Evolutionary conservation across 2,797 vertebrate species (phyloP), one percentile per base, ranked within the genome.

Genomic region (Morus bassanus): DNA sequence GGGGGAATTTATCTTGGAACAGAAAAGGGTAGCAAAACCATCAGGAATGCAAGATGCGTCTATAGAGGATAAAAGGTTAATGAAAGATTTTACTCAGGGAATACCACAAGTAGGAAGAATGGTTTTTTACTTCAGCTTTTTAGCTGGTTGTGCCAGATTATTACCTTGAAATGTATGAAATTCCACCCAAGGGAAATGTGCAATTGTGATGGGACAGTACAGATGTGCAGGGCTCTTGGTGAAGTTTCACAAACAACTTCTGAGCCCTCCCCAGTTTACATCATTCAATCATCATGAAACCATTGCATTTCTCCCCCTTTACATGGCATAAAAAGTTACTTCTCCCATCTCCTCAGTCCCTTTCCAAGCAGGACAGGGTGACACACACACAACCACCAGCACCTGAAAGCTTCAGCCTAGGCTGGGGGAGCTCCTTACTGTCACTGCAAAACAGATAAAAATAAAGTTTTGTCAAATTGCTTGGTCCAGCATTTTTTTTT

Each of bases 231-330:
- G 33, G 31, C 50, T 73, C 60, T 39, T 27, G 23, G 51, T 84
- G 10, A 39, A 31, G 23, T 27, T 46, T 11, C 74, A 67, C 31
- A 18, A 18, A 4, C 1, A 0, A 24, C 13, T 30, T 13, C 63
- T 13, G 27, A 80, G 70, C 64, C 25, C 27, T 63, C 48, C 53
- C 6, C 57, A 51, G 1, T 1, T 56, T 22, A 33, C 56, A 46
- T 4, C 39, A 21, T 8, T 15, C 65, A 10, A 9, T 6, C 15
- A 1, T 28, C 27, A 23, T 0, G 2, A 65, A 80, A 24, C 5
- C 48, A 39, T 1, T 6, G 10, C 5, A 2, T 9, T n/a, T 39
- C 41, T 46, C 9, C 41, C 28, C 11, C 6, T 37, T 70, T 18
- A 23, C 27, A 35, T 30, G 15, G 31, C 37, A 60, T 17, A 60